Evolutionary conservation across 2,113 vertebrate genomes (phyloP).

Genomic region (Pomatostomus ruficeps): DNA sequence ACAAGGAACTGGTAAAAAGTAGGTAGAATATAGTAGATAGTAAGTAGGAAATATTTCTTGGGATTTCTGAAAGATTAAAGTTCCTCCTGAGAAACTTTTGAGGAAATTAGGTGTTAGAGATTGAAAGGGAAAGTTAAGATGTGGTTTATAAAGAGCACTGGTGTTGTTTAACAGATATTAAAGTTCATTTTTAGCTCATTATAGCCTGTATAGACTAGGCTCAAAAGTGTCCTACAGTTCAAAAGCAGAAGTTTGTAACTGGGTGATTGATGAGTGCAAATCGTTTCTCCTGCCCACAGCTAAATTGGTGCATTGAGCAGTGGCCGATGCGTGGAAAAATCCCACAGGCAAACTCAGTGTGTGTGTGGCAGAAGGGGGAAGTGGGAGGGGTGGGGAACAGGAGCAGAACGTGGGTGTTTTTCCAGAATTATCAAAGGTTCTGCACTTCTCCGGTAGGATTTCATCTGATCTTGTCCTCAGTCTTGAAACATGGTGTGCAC

Average conservation of each 20-base stretch:
- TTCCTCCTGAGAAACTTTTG: slow-evolving; percentile 24
- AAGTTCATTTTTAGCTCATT: neutral
- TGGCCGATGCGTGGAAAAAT: neutral
- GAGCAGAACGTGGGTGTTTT: neutral
- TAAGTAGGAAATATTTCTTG: neutral
- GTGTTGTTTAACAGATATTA: neutral
- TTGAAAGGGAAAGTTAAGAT: slow-evolving; percentile 41
- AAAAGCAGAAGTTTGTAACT: neutral
- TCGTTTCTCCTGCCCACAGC: neutral
- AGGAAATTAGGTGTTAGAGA: neutral
- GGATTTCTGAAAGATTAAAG: slow-evolving; percentile 10
- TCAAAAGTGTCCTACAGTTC: neutral
- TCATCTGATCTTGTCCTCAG: neutral
- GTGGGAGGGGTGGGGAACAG: neutral
- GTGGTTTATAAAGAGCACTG: neutral
- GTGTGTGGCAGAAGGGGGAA: neutral
- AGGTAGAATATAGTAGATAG: neutral
- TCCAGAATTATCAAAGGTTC: neutral
- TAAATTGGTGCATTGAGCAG: neutral
- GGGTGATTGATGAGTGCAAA: neutral
- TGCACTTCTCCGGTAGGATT: neutral
- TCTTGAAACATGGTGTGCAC: neutral
- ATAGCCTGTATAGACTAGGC: neutral
- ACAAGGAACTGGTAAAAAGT: slow-evolving; percentile 17
- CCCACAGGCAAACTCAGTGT: neutral